Conservation (phyloP, 2,888 invertebrate genomes). For the Dendrolimus houi region DNA sequence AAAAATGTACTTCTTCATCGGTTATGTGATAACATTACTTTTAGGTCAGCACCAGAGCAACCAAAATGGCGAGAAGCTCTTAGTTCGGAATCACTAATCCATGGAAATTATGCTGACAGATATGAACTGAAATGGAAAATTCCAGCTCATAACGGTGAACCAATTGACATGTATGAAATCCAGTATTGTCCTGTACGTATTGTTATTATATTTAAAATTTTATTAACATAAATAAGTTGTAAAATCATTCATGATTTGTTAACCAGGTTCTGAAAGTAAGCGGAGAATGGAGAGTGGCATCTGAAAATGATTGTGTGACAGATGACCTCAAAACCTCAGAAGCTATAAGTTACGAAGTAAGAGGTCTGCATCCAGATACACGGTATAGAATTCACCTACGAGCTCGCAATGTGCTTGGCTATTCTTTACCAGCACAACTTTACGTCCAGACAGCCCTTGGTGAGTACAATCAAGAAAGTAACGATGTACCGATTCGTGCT, state of each 20-base stretch:
- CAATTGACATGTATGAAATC: slow-evolving; percentile 88
- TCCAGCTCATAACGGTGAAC: slow-evolving; percentile 93
- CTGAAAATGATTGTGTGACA: slow-evolving; percentile 74
- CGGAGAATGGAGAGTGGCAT: slow-evolving; percentile 78
- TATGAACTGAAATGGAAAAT: slow-evolving; percentile 90
- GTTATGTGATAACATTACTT: slow-evolving; percentile 1
- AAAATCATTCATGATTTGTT: slow-evolving; percentile 7
- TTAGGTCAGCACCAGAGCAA: slow-evolving; percentile 83
- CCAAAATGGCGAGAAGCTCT: slow-evolving; percentile 66
- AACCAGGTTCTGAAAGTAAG: slow-evolving; percentile 79
- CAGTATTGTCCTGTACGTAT: slow-evolving; percentile 85
- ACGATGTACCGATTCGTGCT: slow-evolving; percentile 59
- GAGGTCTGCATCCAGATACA: slow-evolving; percentile 83
- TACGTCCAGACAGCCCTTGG: slow-evolving; percentile 91
- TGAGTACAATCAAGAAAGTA: slow-evolving; percentile 80
- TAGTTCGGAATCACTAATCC: slow-evolving; percentile 59
- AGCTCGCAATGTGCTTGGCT: slow-evolving; percentile 91
- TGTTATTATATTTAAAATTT: neutral
- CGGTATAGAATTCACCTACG: slow-evolving; percentile 89
- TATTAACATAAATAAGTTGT: neutral
- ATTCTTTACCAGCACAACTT: slow-evolving; percentile 85
- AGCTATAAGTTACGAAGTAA: slow-evolving; percentile 81
- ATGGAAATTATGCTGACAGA: slow-evolving; percentile 81
- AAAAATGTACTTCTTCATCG: no score
- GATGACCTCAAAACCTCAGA: slow-evolving; percentile 78